A percentile compares a stretch with the other conserved stretches of the same genome.
Conservation (phyloP, 2,113 vertebrate genomes). For the Podarcis muralis region DNA sequence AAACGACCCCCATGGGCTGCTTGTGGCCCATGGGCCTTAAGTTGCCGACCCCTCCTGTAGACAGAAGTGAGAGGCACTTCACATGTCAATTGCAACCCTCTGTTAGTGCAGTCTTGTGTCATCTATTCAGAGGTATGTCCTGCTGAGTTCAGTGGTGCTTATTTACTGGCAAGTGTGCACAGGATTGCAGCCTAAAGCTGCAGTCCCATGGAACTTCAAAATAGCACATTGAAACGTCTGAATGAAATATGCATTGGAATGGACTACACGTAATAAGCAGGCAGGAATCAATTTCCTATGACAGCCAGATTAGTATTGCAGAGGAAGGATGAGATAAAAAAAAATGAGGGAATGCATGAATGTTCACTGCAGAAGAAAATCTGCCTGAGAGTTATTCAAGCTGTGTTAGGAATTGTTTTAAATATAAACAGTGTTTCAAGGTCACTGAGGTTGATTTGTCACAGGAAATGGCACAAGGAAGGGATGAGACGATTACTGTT, state of each 20-base stretch:
- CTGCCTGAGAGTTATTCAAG: conserved; percentile 56
- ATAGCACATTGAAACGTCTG: no score
- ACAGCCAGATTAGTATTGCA: neutral
- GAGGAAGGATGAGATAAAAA: neutral
- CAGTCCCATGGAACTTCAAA: neutral
- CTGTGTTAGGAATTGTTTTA: conserved; percentile 63
- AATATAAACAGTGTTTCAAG: conserved; percentile 62
- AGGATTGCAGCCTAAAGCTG: neutral
- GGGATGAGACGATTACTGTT: conserved; percentile 49
- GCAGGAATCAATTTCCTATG: neutral
- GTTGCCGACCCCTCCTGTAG: no score
- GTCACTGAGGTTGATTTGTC: conserved; percentile 52
- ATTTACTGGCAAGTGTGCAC: neutral
- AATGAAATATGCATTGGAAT: neutral
- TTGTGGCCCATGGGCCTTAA: no score
- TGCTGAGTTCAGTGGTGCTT: neutral
- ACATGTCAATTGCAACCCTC: no score
- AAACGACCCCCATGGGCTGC: no score
- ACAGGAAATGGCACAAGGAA: conserved; percentile 35
- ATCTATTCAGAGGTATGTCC: neutral
- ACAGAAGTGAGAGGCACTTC: no score
- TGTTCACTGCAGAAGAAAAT: conserved; percentile 22
- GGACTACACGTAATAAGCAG: neutral
- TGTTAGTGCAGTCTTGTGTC: neutral
- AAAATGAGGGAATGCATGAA: neutral